Evolutionary conservation across 2,113 vertebrate species (phyloP).

Genomic region (Carassius auratus): DNA sequence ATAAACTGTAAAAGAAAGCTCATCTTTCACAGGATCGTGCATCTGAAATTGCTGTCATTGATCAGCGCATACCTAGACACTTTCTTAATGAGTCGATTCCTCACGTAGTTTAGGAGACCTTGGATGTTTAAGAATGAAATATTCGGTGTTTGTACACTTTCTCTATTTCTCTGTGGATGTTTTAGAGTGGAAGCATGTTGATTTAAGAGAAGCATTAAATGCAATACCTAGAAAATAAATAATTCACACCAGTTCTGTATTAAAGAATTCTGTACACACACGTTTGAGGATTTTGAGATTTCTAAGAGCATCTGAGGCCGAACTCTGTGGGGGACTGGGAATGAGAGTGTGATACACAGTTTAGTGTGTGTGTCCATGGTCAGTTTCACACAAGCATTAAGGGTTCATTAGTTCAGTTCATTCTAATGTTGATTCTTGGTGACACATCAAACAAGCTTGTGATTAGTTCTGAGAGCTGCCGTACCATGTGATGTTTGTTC

Average conservation of each 20-base stretch:
- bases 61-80: conserved; percentile 7
- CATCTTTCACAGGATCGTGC: not conserved
- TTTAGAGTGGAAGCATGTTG: not conserved
- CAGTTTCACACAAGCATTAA: conserved; percentile 38
- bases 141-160: not conserved
- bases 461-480: conserved; percentile 7
- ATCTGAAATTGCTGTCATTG: conserved; percentile 41
- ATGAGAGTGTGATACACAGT: not conserved
- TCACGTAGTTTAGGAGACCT: not conserved
- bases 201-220: not conserved
- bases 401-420: conserved; percentile 37
- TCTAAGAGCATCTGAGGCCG: not conserved
- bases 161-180: not conserved
- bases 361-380: conserved; percentile 5
- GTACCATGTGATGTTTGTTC: conserved; percentile 1
- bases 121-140: not conserved
- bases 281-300: not conserved
- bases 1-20: not conserved
- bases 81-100: conserved; percentile 3
- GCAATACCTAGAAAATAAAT: conserved; percentile 17
- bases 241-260: not conserved
- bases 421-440: conserved; percentile 20
- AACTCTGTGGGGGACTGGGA: not conserved
- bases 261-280: not conserved
- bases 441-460: conserved; percentile 36